A percentile compares a stretch with the other conserved stretches of the same genome.
Evolutionary conservation across 2,113 vertebrate genomes (phyloP).

Genomic region (Sarotherodon lohbergeri): DNA sequence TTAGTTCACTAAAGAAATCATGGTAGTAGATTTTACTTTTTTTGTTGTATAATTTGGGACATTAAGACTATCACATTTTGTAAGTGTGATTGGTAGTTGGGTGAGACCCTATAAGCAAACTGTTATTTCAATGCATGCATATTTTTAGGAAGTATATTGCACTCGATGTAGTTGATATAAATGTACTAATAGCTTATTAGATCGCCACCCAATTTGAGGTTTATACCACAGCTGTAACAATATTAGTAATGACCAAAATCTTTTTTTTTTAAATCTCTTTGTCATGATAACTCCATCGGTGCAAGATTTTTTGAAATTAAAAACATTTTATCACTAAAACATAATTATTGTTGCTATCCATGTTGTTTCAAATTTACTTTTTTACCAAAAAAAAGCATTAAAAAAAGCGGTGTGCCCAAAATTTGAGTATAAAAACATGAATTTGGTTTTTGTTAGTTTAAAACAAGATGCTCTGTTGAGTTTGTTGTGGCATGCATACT

Average conservation of each 20-base stretch:
- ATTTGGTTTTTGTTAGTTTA: not conserved
- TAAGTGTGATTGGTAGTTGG: not conserved
- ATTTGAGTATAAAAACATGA: not conserved
- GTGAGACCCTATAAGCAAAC: not conserved
- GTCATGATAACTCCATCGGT: not conserved
- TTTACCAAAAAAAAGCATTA: not conserved
- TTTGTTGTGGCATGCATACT: not conserved
- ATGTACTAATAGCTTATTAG: not conserved
- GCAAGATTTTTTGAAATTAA: not conserved
- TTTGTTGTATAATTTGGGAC: not conserved
- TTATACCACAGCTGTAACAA: not conserved
- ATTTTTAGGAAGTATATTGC: not conserved
- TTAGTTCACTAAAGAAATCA: not conserved
- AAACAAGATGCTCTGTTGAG: not conserved
- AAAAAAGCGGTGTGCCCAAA: not conserved
- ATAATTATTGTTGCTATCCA: not conserved
- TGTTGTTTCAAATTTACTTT: not conserved
- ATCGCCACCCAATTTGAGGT: not conserved
- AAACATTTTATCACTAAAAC: not conserved
- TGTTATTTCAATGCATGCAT: not conserved
- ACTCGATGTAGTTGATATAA: not conserved
- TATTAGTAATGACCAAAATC: not conserved
- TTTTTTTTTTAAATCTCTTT: fast-evolving
- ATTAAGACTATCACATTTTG: not conserved
- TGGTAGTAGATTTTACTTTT: not conserved